Base-by-base conservation (phyloP, 2,888 invertebrate species). In the Xiphydria camelus region DNA sequence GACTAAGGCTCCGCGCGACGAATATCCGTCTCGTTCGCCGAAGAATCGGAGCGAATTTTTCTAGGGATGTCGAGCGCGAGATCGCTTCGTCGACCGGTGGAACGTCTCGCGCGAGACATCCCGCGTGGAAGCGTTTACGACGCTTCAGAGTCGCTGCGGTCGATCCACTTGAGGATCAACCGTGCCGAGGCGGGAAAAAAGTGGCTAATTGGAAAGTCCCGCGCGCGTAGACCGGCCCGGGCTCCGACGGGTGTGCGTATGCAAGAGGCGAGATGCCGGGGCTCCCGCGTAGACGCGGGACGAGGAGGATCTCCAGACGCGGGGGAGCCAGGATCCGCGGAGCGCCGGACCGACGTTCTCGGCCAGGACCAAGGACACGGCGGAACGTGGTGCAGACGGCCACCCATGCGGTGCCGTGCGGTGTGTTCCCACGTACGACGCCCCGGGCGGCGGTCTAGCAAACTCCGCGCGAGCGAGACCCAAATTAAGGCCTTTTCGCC, bases 341-440 rank as follows among this genome's bases (percentile, higher is more conserved):
- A 29, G 29, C 12, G 29, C 12, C 29, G 9, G 29, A 9, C 29
- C 9, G 53, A 37, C 50, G 61, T 54, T 56, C 54, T 57, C 57
- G 63, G 55, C 61, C 60, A 61, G 61, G 60, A 63, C 64, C 69
- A 69, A 69, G 68, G 69, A 68, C 68, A 65, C 59, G 56, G 42
- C 48, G 51, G 23, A 41, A 45, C 45, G 45, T 56, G 61, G 64
- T 55, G 61, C 59, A 62, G 65, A 66, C 63, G 66, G 67, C 67
- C 68, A 68, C 68, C 68, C 68, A 68, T 67, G 62, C 63, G 38
- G 65, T 56, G 53, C 45, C 34, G 37, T 22, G 29, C 29, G 9
- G 29, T 15, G 41, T 61, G 62, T 71, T 70, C 69, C 69, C 71
- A 70, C 69, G 69, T 71, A 70, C 58, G 62, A 55, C 62, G 70